Percentiles rank a stretch among this genome's conserved stretches.
These are phyloP conservation scores for Halocaridina rubra DNA, from an alignment of 2,888 invertebrate genomes.

Conservation along the genomic window DNA sequence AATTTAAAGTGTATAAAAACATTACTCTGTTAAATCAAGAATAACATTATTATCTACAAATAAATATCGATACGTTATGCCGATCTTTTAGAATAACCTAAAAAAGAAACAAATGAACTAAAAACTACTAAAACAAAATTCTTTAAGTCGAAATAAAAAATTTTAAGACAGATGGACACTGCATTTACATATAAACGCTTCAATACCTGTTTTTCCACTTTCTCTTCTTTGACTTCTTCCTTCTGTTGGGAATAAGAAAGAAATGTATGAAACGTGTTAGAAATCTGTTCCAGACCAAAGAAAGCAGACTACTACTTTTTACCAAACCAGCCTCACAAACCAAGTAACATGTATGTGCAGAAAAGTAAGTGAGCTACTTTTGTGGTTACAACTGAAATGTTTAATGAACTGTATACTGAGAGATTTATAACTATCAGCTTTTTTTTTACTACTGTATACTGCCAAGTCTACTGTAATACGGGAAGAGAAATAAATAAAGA, in stretches of 20 bases:
- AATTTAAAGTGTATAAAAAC: too few species aligned
- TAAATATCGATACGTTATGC: too few species aligned
- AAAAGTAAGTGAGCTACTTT: not conserved
- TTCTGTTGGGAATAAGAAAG: conserved; percentile 40
- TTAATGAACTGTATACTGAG: not conserved
- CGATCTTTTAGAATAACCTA: not conserved
- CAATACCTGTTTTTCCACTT: conserved; percentile 45
- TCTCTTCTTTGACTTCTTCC: conserved; percentile 52
- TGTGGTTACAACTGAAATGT: not conserved
- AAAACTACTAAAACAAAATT: conserved; percentile 1
- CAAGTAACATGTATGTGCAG: not conserved
- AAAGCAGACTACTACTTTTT: not conserved
- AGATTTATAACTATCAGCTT: not conserved
- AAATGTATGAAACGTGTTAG: conserved; percentile 35
- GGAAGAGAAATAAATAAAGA: conserved; percentile 13
- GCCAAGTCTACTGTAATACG: conserved; percentile 22
- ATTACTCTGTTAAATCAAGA: too few species aligned
- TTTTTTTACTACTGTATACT: conserved; percentile 10
- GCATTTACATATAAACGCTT: not conserved
- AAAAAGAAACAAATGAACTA: not conserved
- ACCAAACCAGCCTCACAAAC: not conserved
- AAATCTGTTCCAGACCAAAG: not conserved
- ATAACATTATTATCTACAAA: not conserved
- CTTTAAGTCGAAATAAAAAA: not conserved
- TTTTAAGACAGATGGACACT: not conserved